These are phyloP conservation scores for Perizoma affinitatum DNA, from an alignment of 2,888 invertebrate genomes.

Conservation along the genomic window DNA sequence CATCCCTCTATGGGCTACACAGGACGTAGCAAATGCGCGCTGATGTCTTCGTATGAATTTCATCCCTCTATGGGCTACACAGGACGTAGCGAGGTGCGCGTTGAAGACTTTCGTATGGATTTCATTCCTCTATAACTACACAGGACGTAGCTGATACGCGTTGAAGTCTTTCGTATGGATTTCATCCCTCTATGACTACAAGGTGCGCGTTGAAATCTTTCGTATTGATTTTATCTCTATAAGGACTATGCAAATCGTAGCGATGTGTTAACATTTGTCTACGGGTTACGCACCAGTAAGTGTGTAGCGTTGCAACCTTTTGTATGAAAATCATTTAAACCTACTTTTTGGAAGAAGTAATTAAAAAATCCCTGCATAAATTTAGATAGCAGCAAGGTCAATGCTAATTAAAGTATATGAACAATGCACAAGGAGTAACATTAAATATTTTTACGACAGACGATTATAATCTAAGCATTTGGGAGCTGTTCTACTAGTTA, in stretches of 20 bases:
- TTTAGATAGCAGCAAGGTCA: slow-evolving; percentile 16
- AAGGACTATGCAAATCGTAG: not conserved
- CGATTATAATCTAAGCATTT: slow-evolving; percentile 4
- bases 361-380: slow-evolving; percentile 4
- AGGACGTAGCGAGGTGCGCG: not conserved
- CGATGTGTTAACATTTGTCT: not conserved
- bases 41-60: not conserved
- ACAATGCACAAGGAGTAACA: slow-evolving; percentile 12
- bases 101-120: slow-evolving; percentile 2
- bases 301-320: not conserved
- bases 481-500: slow-evolving; percentile 4
- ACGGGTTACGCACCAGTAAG: not conserved
- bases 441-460: slow-evolving; percentile 9
- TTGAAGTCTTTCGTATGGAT: no score
- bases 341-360: no score
- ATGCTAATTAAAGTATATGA: slow-evolving; percentile 1
- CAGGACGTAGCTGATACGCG: not conserved
- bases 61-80: not conserved
- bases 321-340: not conserved
- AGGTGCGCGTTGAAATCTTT: not conserved
- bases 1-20: not conserved
- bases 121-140: not conserved
- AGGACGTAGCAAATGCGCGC: not conserved
- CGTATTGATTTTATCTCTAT: not conserved
- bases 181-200: not conserved